Evolutionary conservation across 2,113 vertebrate genomes (phyloP).

Genomic region (Pygoscelis adeliae): DNA sequence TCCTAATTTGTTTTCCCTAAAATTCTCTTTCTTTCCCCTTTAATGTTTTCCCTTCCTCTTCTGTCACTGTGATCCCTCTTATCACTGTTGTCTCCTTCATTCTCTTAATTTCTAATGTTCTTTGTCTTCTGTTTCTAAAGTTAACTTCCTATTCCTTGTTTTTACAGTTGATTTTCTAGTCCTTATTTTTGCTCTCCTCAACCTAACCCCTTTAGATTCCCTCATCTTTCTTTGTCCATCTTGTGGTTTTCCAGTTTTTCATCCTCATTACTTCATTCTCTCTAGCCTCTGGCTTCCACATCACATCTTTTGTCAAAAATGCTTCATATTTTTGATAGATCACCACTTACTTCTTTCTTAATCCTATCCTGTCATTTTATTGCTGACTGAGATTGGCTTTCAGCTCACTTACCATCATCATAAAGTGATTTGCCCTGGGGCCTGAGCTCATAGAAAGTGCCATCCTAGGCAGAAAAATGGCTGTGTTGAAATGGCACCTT

Average conservation of each 20-base stretch:
- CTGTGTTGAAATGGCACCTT: not conserved
- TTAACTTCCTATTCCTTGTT: not conserved
- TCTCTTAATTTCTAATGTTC: not conserved
- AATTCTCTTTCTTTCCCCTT: not conserved
- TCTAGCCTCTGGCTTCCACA: not conserved
- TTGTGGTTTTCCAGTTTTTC: not conserved
- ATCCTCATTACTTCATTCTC: conserved; percentile 6
- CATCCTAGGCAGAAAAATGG: conserved; percentile 6
- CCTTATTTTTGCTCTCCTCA: not conserved
- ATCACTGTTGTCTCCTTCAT: not conserved
- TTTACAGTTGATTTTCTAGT: not conserved
- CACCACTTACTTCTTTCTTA: conserved; percentile 30
- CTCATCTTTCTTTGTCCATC: not conserved
- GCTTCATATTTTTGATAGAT: conserved; percentile 38
- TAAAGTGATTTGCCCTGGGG: conserved; percentile 31
- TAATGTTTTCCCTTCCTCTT: not conserved
- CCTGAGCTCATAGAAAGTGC: not conserved
- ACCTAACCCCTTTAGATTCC: not conserved
- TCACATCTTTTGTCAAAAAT: conserved; percentile 35
- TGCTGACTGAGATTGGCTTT: conserved; percentile 35
- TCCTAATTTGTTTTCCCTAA: not conserved
- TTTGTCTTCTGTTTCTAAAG: not conserved
- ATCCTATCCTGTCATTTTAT: conserved; percentile 33
- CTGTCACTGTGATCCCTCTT: not conserved
- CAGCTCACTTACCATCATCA: conserved; percentile 23